Evolutionary conservation across 2,888 invertebrate genomes (phyloP), one percentile per base, ranked within the genome.

Genomic region (Apotomis betuletana): DNA sequence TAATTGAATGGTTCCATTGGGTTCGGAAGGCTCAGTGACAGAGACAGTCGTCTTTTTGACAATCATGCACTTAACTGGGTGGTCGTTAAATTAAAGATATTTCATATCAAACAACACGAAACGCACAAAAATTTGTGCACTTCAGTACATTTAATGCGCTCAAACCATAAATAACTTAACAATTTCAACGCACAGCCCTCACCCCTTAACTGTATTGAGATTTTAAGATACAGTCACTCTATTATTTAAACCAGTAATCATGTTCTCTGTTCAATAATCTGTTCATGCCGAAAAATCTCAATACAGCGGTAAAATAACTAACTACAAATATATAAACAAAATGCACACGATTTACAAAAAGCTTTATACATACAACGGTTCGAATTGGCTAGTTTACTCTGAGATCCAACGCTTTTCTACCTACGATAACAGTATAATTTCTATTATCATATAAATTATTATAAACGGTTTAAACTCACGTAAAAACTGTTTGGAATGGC

Each of bases 181-280:
- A 67, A 57, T 67, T 69, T 57, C 61, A 71, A 67, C 62, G 62
- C 71, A 71, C 67, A 67, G 71, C 71, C 71, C 44, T 57, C 61
- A 71, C 67, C 51, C 15, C 13, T 46, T 36, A n/a, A 6, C 12
- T 3, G 62, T 41, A 69, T 57, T 63, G 57, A 51, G 63, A 69
- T 49, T 69, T 51, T 41, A 57, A 6, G 52, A 54, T n/a, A 62
- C 36, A 57, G 12, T 36, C 8, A 8, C n/a, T 49, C 51, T n/a
- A 1, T 6, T 58, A 6, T 41, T n/a, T 10, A 15, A 27, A 27
- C 27, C 27, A 2, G 27, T 27, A 27, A 27, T n/a, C n/a, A n/a
- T 15, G 15, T 15, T 1, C 15, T 15, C 15, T 15, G 15, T 15
- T 15, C 15, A 15, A 1, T 15, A 15, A 15, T 15, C 15, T 15